These are phyloP conservation scores for Onychorhynchus coronatus DNA, from an alignment of 2,113 vertebrate genomes.

Conservation along the genomic window DNA sequence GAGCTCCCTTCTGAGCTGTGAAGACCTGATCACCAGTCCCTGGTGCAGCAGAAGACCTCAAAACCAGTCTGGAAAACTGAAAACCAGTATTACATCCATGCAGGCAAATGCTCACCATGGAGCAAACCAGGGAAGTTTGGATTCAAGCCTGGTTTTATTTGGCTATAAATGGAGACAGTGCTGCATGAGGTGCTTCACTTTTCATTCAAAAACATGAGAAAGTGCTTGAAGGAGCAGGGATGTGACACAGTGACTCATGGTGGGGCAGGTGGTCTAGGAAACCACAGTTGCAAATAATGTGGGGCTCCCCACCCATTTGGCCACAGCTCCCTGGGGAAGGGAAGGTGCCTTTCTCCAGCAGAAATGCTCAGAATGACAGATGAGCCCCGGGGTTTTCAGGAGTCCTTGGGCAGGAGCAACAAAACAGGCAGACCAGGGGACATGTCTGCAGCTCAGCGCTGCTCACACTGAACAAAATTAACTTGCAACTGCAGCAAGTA, in stretches of 20 bases:
- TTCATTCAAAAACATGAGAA: background rate
- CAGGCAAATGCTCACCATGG: fast-evolving
- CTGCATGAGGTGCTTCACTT: background rate
- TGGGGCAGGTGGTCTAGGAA: background rate
- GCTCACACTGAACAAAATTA: background rate
- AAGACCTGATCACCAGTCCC: background rate
- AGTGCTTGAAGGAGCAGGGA: background rate
- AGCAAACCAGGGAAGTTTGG: background rate
- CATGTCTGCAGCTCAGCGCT: fast-evolving
- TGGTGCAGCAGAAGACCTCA: background rate
- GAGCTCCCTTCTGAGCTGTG: background rate
- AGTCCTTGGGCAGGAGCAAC: background rate
- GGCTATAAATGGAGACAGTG: background rate
- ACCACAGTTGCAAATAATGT: background rate
- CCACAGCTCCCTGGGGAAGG: background rate
- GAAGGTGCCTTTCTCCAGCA: background rate
- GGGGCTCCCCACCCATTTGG: background rate
- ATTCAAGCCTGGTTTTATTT: background rate
- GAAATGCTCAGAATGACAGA: background rate
- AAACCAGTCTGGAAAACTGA: background rate
- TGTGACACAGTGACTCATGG: background rate
- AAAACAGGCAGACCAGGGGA: background rate
- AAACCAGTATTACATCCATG: background rate
- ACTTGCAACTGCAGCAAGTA: background rate
- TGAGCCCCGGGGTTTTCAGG: background rate